Percentiles rank a stretch among this genome's conserved stretches.
Evolutionary conservation across 2,888 invertebrate species (phyloP).

Genomic region (Lypha dubia): DNA sequence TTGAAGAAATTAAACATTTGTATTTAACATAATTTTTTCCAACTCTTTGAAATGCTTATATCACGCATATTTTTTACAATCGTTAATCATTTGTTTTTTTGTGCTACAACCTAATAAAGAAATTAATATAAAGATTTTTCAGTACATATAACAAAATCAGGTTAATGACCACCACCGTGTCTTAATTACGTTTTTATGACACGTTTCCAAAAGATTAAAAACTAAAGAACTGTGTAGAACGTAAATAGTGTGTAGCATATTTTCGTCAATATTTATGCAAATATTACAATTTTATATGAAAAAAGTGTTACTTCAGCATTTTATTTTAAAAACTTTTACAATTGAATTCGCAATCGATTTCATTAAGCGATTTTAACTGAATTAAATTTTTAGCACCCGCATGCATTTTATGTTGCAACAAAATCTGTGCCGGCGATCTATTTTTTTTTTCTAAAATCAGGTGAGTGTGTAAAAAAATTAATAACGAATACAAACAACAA

Average conservation of each 20-base stretch:
- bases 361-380: background rate
- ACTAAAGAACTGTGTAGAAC: conserved; percentile 21
- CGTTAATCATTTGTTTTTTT: background rate
- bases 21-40: conserved; percentile 1
- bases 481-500: too few relatives aligned
- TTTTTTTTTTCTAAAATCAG: background rate
- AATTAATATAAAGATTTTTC: background rate
- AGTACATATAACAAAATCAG: conserved; percentile 16
- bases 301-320: background rate
- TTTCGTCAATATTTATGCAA: background rate
- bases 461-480: too few relatives aligned
- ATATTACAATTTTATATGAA: background rate
- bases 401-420: background rate
- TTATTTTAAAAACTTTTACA: background rate
- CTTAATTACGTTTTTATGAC: conserved; percentile 1
- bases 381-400: conserved; percentile 14
- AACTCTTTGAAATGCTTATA: background rate
- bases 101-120: background rate
- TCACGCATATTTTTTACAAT: conserved; percentile 9
- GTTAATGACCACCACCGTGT: conserved; percentile 58
- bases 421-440: background rate
- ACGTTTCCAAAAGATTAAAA: too few relatives aligned
- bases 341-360: background rate
- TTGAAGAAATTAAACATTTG: background rate
- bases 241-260: too few relatives aligned